These are phyloP conservation scores for Candoia aspera DNA, from an alignment of 2,113 vertebrate species.

Conservation along the genomic window DNA sequence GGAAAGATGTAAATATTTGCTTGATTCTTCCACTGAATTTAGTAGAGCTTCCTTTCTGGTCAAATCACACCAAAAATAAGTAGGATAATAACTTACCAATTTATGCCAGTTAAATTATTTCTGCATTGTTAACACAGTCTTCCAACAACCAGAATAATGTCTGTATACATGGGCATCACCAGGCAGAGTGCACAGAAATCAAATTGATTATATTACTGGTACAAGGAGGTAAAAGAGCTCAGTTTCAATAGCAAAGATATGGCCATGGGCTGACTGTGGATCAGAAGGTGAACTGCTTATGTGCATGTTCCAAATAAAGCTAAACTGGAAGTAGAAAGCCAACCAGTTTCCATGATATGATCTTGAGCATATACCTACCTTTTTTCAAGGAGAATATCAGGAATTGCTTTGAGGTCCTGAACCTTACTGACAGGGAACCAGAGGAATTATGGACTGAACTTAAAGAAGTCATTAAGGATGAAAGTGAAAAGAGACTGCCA, in stretches of 20 bases:
- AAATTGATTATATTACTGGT: neutral
- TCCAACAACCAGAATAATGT: too few species aligned
- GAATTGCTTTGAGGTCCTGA: neutral
- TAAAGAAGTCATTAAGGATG: neutral
- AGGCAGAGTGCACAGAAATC: too few species aligned
- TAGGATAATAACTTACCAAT: neutral
- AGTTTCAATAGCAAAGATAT: neutral
- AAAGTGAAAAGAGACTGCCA: neutral
- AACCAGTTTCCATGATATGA: neutral
- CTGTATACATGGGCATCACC: too few species aligned
- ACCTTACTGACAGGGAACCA: neutral
- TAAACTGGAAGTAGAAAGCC: neutral
- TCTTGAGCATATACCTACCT: neutral
- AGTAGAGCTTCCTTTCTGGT: neutral
- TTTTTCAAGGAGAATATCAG: neutral
- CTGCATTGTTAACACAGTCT: too few species aligned
- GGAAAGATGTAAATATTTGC: neutral
- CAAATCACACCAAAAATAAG: neutral
- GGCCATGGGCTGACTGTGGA: neutral
- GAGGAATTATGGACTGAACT: neutral
- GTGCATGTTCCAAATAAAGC: neutral
- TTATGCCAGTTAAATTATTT: too few species aligned
- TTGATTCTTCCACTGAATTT: neutral
- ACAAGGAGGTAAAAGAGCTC: neutral
- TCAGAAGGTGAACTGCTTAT: neutral